Evolutionary conservation across 2,113 vertebrate genomes (phyloP).

Genomic region (Dipodomys stephensi): DNA sequence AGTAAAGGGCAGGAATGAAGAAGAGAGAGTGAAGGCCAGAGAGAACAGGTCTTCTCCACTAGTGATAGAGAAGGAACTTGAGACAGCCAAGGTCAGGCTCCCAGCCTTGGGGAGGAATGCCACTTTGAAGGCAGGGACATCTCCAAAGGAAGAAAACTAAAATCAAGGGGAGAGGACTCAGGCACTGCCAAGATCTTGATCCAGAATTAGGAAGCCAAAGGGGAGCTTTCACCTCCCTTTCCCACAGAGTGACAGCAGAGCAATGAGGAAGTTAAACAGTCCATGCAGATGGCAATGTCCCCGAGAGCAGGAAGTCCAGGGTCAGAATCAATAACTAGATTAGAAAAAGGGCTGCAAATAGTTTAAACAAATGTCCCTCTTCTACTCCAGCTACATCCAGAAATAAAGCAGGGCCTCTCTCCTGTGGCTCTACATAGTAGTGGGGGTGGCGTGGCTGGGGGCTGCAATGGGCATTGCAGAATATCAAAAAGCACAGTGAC

Average conservation of each 20-base stretch:
- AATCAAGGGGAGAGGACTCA: background rate
- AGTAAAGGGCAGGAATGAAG: background rate
- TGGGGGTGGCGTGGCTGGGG: too few relatives aligned
- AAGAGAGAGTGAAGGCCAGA: background rate
- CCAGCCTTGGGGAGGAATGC: background rate
- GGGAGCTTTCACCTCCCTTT: background rate
- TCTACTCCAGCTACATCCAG: background rate
- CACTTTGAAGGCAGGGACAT: background rate
- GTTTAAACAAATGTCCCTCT: background rate
- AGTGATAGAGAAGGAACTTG: background rate
- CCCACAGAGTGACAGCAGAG: background rate
- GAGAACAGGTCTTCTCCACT: background rate
- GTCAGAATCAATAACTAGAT: background rate
- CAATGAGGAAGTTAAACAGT: background rate
- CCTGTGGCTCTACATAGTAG: too few relatives aligned
- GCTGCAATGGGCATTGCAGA: background rate
- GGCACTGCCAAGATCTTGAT: rapidly evolving
- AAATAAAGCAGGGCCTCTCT: background rate
- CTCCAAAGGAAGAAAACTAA: background rate
- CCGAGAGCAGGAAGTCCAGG: too few relatives aligned
- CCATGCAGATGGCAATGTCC: background rate
- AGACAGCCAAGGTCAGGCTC: background rate
- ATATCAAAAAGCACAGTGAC: background rate
- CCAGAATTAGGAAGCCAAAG: background rate
- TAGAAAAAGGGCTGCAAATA: background rate